Evolutionary conservation across 2,888 invertebrate species (phyloP).

Genomic region (Biston stratarius): DNA sequence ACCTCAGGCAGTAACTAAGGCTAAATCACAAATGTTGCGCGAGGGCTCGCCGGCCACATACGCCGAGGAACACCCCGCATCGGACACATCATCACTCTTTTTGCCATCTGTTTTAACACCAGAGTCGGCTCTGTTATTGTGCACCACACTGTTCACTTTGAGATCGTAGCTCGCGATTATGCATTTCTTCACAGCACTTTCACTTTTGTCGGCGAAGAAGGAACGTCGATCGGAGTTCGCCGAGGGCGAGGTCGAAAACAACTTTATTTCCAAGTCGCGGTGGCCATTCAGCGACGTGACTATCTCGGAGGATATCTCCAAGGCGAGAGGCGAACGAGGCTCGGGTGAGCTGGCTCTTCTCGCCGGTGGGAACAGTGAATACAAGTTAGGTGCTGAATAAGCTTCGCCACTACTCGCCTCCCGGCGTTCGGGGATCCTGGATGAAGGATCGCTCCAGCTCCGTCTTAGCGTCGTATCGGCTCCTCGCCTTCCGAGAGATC

Average conservation of each 20-base stretch:
- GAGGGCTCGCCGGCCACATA: constrained; percentile 66
- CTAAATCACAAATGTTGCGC: constrained; percentile 84
- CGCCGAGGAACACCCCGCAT: constrained; percentile 70
- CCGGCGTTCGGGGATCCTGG: constrained; percentile 75
- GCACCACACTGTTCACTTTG: constrained; percentile 80
- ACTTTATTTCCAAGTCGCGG: constrained; percentile 92
- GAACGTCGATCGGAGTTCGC: constrained; percentile 78
- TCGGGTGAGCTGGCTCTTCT: constrained; percentile 75
- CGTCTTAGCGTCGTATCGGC: constrained; percentile 82
- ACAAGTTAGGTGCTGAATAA: constrained; percentile 78
- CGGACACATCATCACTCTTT: constrained; percentile 74
- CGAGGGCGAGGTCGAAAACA: constrained; percentile 89
- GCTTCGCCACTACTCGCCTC: constrained; percentile 69
- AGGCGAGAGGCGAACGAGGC: constrained; percentile 76
- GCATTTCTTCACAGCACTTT: constrained; percentile 81
- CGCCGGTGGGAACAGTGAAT: constrained; percentile 79
- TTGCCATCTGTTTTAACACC: constrained; percentile 69
- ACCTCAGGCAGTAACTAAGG: constrained; percentile 83
- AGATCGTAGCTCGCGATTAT: constrained; percentile 68
- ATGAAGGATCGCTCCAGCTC: constrained; percentile 89
- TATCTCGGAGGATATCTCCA: constrained; percentile 92
- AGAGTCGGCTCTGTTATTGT: constrained; percentile 69
- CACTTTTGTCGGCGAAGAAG: constrained; percentile 83
- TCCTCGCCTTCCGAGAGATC: constrained; percentile 72
- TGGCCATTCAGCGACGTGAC: constrained; percentile 92